phyloP scores from a whole-genome alignment of 2,888 invertebrate species.

The Hirtodrosophila cameraria region DNA sequence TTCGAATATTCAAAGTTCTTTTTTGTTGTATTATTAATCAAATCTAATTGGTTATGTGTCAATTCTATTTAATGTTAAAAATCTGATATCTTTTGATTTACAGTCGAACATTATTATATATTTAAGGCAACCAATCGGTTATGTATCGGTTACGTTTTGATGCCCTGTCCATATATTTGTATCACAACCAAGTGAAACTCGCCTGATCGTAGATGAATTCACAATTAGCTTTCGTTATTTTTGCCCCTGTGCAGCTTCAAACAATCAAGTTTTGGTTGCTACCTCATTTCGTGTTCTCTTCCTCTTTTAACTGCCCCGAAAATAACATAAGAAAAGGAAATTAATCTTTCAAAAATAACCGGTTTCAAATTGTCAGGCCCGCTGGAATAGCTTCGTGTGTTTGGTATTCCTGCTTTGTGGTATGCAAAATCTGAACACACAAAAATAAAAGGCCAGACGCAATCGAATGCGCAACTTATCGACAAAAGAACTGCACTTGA shows the following conservation, averaged over 20 bases:
- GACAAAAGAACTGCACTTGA: background rate
- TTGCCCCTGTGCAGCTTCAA: slow-evolving; percentile 1
- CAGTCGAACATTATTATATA: too few species aligned
- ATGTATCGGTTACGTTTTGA: background rate
- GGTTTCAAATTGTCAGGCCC: slow-evolving; percentile 31
- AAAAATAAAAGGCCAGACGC: background rate
- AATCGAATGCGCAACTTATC: slow-evolving; percentile 19
- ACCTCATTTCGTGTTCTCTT: slow-evolving; percentile 18
- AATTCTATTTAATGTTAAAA: background rate
- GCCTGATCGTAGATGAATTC: slow-evolving; percentile 1
- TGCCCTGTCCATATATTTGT: too few species aligned
- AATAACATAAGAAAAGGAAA: slow-evolving; percentile 30
- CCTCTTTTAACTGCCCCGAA: slow-evolving; percentile 22
- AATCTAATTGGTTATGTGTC: too few species aligned
- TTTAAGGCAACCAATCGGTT: background rate
- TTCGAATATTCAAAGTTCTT: too few species aligned
- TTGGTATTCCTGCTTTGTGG: slow-evolving; percentile 5
- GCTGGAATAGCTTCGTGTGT: background rate
- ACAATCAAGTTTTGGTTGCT: slow-evolving; percentile 36
- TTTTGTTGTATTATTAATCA: too few species aligned
- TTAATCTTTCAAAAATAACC: slow-evolving; percentile 36
- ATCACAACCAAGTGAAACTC: background rate
- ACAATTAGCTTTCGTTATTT: slow-evolving; percentile 4
- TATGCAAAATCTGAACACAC: slow-evolving; percentile 15
- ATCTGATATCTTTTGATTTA: background rate